Percentiles rank a stretch among this genome's conserved stretches.
phyloP scores from a whole-genome alignment of 2,888 invertebrate genomes.

The Caenorhabditis sp. region DNA sequence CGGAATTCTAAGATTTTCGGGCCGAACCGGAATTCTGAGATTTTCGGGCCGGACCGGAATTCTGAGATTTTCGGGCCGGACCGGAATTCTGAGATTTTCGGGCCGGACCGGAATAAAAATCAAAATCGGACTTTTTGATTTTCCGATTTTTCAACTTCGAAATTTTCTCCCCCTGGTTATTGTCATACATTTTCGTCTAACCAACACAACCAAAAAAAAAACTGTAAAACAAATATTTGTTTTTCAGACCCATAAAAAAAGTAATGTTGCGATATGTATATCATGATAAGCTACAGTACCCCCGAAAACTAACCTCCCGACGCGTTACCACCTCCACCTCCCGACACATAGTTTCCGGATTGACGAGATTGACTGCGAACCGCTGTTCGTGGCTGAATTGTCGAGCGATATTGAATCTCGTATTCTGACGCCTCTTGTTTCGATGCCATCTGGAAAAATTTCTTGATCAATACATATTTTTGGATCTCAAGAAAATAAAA shows the following conservation, averaged over 20 bases:
- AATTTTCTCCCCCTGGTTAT: no score
- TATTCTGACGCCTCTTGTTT: slow-evolving; percentile 55
- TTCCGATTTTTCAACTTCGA: neutral
- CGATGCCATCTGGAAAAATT: slow-evolving; percentile 10
- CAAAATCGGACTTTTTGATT: neutral
- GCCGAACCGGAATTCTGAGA: no score
- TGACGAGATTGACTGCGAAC: slow-evolving; percentile 61
- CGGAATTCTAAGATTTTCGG: no score
- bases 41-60: no score
- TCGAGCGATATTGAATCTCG: slow-evolving; percentile 67
- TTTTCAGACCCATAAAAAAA: neutral
- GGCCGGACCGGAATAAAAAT: no score
- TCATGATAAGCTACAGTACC: neutral
- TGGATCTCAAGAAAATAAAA: neutral
- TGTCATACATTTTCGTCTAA: slow-evolving; percentile 5
- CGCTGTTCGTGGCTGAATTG: slow-evolving; percentile 67
- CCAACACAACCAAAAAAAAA: slow-evolving; percentile 15
- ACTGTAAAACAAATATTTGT: neutral
- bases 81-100: no score
- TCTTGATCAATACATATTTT: neutral
- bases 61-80: no score
- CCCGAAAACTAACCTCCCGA: slow-evolving; percentile 51
- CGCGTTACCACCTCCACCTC: slow-evolving; percentile 56
- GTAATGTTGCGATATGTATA: slow-evolving; percentile 4
- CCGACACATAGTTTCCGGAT: slow-evolving; percentile 58